Evolutionary conservation across 1,140 invertebrate genomes (phyloP).

Genomic region (Macrostomum lignano): DNA sequence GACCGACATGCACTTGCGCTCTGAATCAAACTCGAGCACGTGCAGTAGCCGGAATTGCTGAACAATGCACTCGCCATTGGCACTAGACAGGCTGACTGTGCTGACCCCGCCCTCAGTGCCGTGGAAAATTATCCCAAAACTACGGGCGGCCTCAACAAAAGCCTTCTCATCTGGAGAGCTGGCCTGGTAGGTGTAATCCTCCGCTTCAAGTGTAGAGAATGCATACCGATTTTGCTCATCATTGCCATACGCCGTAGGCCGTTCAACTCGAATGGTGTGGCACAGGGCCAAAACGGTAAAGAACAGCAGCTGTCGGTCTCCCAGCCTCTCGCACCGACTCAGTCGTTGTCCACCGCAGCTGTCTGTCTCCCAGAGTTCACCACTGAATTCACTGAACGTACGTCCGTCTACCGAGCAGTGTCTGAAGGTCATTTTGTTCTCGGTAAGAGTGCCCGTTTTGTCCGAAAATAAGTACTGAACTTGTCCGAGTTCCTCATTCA

Average conservation of each 20-base stretch:
- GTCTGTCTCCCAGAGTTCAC: constrained; percentile 8
- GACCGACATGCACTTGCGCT: constrained; percentile 75
- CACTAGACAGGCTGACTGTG: no score
- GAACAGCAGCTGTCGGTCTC: no score
- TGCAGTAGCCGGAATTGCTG: constrained; percentile 65
- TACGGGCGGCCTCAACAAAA: constrained; percentile 43
- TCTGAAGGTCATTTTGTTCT: constrained; percentile 40
- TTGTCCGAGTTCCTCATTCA: constrained; percentile 41
- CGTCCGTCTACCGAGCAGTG: constrained; percentile 33
- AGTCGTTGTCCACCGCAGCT: no score
- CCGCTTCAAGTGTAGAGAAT: background rate
- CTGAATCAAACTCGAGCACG: constrained; percentile 67
- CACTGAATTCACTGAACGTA: constrained; percentile 16
- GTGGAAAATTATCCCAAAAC: constrained; percentile 12
- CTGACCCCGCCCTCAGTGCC: no score
- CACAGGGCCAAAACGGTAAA: no score
- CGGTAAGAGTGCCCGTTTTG: constrained; percentile 45
- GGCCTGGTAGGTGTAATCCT: constrained; percentile 24
- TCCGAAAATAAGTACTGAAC: constrained; percentile 38
- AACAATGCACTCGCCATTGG: no score
- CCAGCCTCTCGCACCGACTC: background rate
- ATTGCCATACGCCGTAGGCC: no score
- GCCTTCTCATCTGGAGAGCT: constrained; percentile 59
- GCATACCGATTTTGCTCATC: background rate
- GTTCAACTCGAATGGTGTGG: no score